Base-by-base conservation (phyloP, 2,113 vertebrate species). In the Phalacrocorax carbo region DNA sequence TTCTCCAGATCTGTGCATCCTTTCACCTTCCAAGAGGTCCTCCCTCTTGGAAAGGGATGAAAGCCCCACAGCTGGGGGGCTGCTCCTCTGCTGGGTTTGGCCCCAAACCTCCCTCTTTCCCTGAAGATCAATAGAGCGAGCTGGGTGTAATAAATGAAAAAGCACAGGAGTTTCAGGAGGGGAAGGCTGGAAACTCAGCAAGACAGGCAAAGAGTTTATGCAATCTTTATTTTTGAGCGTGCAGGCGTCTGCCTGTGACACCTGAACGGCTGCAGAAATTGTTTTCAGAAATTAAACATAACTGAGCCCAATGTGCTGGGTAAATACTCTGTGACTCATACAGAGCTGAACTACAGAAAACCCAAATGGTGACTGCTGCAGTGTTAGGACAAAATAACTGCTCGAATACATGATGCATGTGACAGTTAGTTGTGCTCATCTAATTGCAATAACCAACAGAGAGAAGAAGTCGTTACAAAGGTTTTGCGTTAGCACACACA, bases 281-380 rank as follows among this genome's bases (percentile, higher is more conserved):
- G 66, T 91, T 93, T 92, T 62, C 58, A 86, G 95, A 95, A 95
- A 92, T 95, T 87, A 93, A 94, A 88, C 42, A 57, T 64, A 93
- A 81, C 60, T 0, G 2, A 65, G 70, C 25, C 62, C 70, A 46
- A 46, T 54, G 78, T 1, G 2, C 62, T 73, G 91, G 46, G 81
- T 93, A 87, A 91, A 72, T 79, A 76, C 11, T 5, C 73, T 15
- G 48, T 96, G 92, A 96, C 87, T 97, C 92, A 88, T 18, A 17
- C 25, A 54, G 68, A 82, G 77, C 66, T 75, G 72, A 93, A 15
- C 65, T 60, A 23, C 64, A 72, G 57, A 48, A 58, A 92, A 70
- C 58, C 57, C 13, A 10, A 75, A 36, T 0, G 0, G 72, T 2
- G 10, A 49, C 75, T 85, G 75, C 73, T 3, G 1, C 93, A 6